Evolutionary conservation across 2,888 invertebrate species (phyloP), one percentile per base, ranked within the genome.

Genomic region (Acrobasis suavella): DNA sequence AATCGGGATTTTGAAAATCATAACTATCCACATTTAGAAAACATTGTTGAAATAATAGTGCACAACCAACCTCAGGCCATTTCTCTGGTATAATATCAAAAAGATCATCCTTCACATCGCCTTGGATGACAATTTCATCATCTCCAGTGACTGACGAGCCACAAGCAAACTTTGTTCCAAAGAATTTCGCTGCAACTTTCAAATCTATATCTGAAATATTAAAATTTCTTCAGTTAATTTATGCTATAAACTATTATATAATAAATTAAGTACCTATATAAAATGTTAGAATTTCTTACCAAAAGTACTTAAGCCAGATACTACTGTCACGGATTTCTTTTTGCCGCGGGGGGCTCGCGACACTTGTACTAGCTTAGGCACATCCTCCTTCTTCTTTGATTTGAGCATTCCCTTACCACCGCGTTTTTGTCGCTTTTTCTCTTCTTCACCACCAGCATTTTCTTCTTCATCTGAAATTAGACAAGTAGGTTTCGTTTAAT

Each of bases 121-220:
- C 99, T 89, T 99, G 99, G 81, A 99, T 98, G 55, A 99, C 99
- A 81, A 99, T 99, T 91, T 99, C 99, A 93, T 99, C 99, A 72
- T 98, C 98, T 8, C 98, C 99, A 39, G 99, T 99, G 1, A 99
- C 98, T 10, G 99, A 99, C 9, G 98, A 98, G n/a, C 99, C 99
- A 90, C 99, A 99, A 7, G 99, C 98, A 93, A 99, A 99, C 88
- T 97, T 98, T 64, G 97, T 97, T 50, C 98, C 98, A 92, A 99
- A 99, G 85, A 97, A 98, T 86, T 99, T 99, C 39, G 98, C 97
- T 62, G 99, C 99, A 69, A 97, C 97, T 92, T 99, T 99, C 66
- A 99, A 92, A 87, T 99, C 99, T 86, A 99, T 98, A 86, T 97
- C 98, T 98, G 91, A 73, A 86, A 46, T n/a, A 46, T 12, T 32